phyloP scores from a whole-genome alignment of 2,113 vertebrate genomes.

The Stigmatopora argus region DNA sequence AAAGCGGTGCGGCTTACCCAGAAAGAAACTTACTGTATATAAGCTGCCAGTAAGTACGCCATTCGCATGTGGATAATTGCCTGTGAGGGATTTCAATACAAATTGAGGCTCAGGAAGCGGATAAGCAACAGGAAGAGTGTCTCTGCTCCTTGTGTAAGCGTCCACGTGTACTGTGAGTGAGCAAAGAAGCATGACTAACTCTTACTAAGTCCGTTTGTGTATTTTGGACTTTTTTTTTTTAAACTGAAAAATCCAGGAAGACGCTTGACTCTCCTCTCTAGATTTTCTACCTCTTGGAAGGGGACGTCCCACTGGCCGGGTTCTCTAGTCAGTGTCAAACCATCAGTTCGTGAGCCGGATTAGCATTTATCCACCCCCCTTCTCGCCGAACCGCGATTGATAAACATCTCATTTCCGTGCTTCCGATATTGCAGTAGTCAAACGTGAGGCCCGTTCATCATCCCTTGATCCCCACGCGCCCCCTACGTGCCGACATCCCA shows the following conservation, averaged over 20 bases:
- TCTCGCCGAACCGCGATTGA: slow-evolving; percentile 75
- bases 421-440: slow-evolving; percentile 80
- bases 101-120: slow-evolving; percentile 70
- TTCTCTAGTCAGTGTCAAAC: slow-evolving; percentile 60
- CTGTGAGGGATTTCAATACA: slow-evolving; percentile 74
- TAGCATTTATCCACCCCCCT: slow-evolving; percentile 72
- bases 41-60: slow-evolving; percentile 68
- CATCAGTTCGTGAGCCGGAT: slow-evolving; percentile 75
- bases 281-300: slow-evolving; percentile 11
- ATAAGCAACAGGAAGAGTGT: slow-evolving; percentile 73
- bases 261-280: slow-evolving; percentile 45
- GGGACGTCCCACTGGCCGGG: slow-evolving; percentile 27
- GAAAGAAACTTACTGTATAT: slow-evolving; percentile 63
- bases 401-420: slow-evolving; percentile 74
- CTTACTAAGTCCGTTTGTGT: slow-evolving; percentile 71
- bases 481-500: slow-evolving; percentile 38
- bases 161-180: slow-evolving; percentile 70
- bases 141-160: slow-evolving; percentile 68
- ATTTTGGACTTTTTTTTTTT: slow-evolving; percentile 38
- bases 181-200: slow-evolving; percentile 71
- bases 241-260: slow-evolving; percentile 51
- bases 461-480: slow-evolving; percentile 66
- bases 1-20: slow-evolving; percentile 68
- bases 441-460: slow-evolving; percentile 75
- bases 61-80: slow-evolving; percentile 71